Conservation (phyloP, 2,113 vertebrate genomes). For the Benthochromis sp. region DNA sequence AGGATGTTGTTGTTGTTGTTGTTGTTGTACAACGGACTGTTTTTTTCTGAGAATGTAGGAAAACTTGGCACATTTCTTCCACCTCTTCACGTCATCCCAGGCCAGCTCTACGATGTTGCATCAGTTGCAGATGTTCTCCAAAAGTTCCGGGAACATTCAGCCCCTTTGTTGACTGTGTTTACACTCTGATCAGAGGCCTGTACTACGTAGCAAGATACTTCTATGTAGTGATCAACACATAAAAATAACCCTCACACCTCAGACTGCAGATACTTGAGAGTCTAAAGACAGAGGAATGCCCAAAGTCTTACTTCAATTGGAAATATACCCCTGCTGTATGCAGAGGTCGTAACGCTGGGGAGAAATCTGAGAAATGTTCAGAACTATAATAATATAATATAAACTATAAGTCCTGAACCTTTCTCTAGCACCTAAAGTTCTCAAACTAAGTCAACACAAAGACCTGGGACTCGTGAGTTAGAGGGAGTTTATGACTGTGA, state of each 20-base stretch:
- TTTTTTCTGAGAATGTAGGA: background rate
- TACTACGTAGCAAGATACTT: background rate
- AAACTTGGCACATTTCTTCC: background rate
- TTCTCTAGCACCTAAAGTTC: background rate
- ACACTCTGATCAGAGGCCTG: background rate
- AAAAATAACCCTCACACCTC: background rate
- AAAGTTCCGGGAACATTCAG: background rate
- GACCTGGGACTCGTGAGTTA: background rate
- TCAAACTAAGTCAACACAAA: background rate
- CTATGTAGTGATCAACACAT: background rate
- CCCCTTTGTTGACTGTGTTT: background rate
- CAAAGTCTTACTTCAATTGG: background rate
- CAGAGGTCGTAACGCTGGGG: background rate
- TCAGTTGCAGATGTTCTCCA: background rate
- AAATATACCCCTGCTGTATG: background rate
- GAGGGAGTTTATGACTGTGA: background rate
- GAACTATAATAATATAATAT: background rate
- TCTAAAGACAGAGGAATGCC: background rate
- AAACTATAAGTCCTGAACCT: background rate
- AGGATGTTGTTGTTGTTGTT: background rate
- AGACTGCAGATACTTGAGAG: background rate
- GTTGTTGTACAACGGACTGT: background rate
- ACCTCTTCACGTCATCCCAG: background rate
- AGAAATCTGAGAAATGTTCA: background rate
- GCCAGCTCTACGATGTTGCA: background rate